Percentiles rank a stretch among this genome's conserved stretches.
Evolutionary conservation across 2,797 vertebrate species (phyloP).

Genomic region (Mus spretus): DNA sequence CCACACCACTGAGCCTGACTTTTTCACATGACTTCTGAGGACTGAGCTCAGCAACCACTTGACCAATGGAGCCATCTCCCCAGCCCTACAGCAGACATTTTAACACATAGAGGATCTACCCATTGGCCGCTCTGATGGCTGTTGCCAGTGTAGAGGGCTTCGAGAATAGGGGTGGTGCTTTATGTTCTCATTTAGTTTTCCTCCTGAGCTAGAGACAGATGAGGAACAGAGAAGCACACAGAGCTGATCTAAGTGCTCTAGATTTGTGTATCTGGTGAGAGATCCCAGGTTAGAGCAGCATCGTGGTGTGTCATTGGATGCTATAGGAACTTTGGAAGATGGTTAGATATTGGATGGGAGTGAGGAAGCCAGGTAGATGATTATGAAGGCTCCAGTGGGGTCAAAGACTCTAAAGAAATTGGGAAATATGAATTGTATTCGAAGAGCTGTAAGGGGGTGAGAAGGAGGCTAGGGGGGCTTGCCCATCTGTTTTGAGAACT

Average conservation of each 20-base stretch:
- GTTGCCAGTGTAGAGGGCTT: background rate
- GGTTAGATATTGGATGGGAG: background rate
- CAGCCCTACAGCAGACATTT: background rate
- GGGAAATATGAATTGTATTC: background rate
- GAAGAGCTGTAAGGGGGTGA: fast-evolving
- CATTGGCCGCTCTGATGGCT: background rate
- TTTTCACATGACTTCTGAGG: background rate
- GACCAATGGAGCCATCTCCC: background rate
- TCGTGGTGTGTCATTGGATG: background rate
- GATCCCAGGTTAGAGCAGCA: background rate
- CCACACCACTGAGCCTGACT: background rate
- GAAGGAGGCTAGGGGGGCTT: fast-evolving
- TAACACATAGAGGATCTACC: background rate
- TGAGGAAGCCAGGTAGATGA: no score
- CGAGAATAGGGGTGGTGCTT: background rate
- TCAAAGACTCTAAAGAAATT: background rate
- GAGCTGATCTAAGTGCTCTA: no score
- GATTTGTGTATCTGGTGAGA: background rate
- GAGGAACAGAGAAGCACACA: fast-evolving
- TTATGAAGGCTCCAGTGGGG: background rate
- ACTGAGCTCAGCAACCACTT: background rate
- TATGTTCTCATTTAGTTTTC: background rate
- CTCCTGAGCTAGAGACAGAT: background rate
- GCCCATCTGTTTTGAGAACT: background rate
- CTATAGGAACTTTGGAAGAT: background rate